Evolutionary conservation across 2,797 vertebrate species (phyloP).

Genomic region (Danio kyathit): DNA sequence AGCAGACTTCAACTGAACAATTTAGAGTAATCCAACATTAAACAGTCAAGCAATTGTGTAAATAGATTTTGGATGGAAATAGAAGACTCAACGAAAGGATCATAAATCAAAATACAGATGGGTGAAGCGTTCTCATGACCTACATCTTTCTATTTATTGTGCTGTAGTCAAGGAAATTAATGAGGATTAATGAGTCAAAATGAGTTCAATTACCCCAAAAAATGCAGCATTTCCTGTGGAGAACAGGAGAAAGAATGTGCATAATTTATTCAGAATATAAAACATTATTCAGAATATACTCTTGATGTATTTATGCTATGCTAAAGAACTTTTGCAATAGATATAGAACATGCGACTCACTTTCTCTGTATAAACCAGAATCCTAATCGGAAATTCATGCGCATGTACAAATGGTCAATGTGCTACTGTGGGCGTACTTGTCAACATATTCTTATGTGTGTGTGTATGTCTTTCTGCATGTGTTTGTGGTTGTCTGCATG

Average conservation of each 20-base stretch:
- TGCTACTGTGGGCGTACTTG: not conserved
- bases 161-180: constrained; percentile 15
- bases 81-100: not conserved
- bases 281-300: not conserved
- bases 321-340: not conserved
- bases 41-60: not conserved
- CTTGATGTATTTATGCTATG: not conserved
- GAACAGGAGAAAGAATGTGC: not conserved
- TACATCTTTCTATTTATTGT: constrained; percentile 16
- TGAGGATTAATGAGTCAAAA: constrained; percentile 10
- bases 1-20: not conserved
- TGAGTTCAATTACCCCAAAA: not conserved
- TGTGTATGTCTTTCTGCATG: not conserved
- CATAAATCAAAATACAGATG: constrained; percentile 15
- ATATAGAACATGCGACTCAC: not conserved
- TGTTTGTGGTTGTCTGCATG: constrained; percentile 37
- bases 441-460: constrained; percentile 4
- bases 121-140: constrained; percentile 19
- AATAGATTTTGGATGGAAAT: constrained; percentile 7
- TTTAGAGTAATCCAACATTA: not conserved
- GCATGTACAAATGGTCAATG: not conserved
- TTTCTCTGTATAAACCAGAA: not conserved
- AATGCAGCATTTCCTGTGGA: not conserved
- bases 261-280: not conserved
- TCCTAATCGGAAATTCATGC: not conserved